These are phyloP conservation scores for Rotaria sp. DNA, from an alignment of 2,888 invertebrate genomes.

Conservation along the genomic window DNA sequence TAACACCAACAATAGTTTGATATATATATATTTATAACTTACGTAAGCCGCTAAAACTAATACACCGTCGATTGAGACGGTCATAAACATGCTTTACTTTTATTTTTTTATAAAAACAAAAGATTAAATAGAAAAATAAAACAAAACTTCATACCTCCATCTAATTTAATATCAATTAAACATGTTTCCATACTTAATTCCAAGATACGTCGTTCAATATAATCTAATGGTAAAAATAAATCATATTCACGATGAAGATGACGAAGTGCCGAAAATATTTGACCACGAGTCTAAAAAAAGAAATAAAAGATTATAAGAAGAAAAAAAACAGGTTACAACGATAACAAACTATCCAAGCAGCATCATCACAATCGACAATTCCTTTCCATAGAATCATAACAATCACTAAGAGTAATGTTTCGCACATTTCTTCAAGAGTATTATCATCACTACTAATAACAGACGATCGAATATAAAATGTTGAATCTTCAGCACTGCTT, in stretches of 20 bases:
- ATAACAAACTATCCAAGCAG: conserved; percentile 59
- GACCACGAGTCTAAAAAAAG: conserved; percentile 58
- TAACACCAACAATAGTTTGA: neutral
- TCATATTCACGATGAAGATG: conserved; percentile 60
- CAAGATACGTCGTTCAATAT: conserved; percentile 60
- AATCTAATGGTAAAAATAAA: conserved; percentile 60
- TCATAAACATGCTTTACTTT: neutral
- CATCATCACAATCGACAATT: conserved; percentile 59
- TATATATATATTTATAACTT: neutral
- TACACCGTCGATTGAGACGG: neutral
- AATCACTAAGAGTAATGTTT: conserved; percentile 45
- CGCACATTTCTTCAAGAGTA: conserved; percentile 24
- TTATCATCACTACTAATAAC: no score
- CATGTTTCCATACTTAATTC: conserved; percentile 63
- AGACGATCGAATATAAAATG: neutral
- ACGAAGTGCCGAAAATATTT: conserved; percentile 63
- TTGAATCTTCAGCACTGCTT: neutral
- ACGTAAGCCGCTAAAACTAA: neutral
- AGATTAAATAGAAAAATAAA: neutral
- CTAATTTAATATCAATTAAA: conserved; percentile 45
- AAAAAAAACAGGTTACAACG: neutral
- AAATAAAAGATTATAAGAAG: neutral
- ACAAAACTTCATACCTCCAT: conserved; percentile 29
- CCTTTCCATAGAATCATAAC: conserved; percentile 63
- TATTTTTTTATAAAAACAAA: no score